Evolutionary conservation across 53 echinoderm and acorn worm species (phyloP).

Genomic region (Pentamera pediparva): DNA sequence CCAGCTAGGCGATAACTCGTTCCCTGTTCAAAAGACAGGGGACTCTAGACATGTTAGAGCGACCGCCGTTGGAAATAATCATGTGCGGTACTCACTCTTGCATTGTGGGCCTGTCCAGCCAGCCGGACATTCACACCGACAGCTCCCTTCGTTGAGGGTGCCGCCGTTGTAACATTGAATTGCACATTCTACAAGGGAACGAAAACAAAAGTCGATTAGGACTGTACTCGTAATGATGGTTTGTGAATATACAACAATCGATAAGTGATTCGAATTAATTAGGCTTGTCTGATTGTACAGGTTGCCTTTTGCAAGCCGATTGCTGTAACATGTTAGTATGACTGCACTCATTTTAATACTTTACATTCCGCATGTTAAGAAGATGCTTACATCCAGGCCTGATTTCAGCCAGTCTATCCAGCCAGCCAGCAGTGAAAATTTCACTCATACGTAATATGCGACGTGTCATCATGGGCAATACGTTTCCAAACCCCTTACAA

Average conservation of each 20-base stretch:
- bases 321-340: background rate
- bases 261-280: background rate
- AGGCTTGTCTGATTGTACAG: background rate
- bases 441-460: no score
- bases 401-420: no score
- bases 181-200: slow-evolving; percentile 53
- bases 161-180: slow-evolving; percentile 84
- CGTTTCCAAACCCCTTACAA: no score
- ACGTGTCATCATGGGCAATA: no score
- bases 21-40: no score
- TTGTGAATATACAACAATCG: background rate
- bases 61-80: no score
- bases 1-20: no score
- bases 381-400: background rate
- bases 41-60: no score
- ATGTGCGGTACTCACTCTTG: slow-evolving; percentile 66
- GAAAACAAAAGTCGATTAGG: background rate
- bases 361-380: background rate
- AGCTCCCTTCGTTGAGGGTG: slow-evolving; percentile 42
- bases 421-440: no score
- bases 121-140: slow-evolving; percentile 66
- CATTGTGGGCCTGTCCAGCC: slow-evolving; percentile 89
- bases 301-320: background rate
- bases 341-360: background rate
- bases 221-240: no score